Evolutionary conservation across 2,113 vertebrate species (phyloP).

Genomic region (Lophura nycthemera): DNA sequence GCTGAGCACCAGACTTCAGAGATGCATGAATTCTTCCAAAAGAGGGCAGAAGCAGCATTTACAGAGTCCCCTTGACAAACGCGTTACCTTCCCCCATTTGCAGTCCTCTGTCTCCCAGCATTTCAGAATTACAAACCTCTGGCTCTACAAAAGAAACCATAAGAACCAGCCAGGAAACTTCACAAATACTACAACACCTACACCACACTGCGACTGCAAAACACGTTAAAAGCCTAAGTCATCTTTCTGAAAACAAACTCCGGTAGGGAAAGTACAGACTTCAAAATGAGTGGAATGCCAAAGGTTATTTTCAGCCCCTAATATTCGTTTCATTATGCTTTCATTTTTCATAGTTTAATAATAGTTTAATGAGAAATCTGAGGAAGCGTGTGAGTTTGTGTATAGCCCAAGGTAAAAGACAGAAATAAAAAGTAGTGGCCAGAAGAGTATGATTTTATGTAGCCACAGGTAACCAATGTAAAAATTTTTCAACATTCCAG

Average conservation of each 20-base stretch:
- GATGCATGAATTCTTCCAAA: slow-evolving; percentile 68
- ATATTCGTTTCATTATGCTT: not conserved
- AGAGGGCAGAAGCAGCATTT: slow-evolving; percentile 77
- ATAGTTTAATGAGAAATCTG: not conserved
- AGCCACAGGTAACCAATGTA: not conserved
- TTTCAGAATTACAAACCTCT: slow-evolving; percentile 15
- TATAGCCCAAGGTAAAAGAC: not conserved
- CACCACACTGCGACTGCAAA: not conserved
- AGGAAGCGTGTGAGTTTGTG: not conserved
- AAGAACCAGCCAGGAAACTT: not conserved
- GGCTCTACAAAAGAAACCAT: not conserved
- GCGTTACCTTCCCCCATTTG: not conserved
- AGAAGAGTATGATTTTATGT: not conserved
- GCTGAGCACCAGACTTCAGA: not conserved
- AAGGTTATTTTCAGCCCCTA: not conserved
- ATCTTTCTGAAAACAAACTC: not conserved
- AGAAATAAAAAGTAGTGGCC: not conserved
- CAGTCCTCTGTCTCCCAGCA: not conserved
- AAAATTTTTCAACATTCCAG: slow-evolving; percentile 30
- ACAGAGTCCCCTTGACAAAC: slow-evolving; percentile 45
- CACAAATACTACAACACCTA: not conserved
- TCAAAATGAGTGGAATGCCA: not conserved
- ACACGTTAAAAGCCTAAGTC: not conserved
- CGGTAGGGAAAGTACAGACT: not conserved
- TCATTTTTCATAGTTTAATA: not conserved